phyloP scores from a whole-genome alignment of 2,797 vertebrate species.

The Myiotriccus ornatus region DNA sequence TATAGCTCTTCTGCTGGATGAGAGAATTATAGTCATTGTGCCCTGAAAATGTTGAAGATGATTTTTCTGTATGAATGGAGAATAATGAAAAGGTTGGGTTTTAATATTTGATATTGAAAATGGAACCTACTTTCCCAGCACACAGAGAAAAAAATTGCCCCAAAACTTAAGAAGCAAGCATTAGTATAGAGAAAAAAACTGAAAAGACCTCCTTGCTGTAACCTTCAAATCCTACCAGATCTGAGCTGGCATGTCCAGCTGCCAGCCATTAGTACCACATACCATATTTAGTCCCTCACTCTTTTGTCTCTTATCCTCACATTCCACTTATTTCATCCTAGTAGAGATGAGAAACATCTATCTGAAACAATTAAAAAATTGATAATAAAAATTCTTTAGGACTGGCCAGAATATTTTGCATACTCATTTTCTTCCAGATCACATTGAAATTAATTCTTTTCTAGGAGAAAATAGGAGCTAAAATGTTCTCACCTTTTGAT shows the following conservation, averaged over 20 bases:
- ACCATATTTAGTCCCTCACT: background rate
- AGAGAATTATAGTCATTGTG: background rate
- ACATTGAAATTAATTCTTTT: background rate
- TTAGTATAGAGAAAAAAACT: background rate
- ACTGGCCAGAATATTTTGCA: background rate
- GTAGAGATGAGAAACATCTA: background rate
- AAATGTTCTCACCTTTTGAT: background rate
- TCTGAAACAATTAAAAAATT: background rate
- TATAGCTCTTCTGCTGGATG: background rate
- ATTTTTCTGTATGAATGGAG: background rate
- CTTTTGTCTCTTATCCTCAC: background rate
- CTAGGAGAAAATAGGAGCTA: background rate
- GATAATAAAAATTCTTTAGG: background rate
- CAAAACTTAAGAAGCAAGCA: background rate
- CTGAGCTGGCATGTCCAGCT: background rate
- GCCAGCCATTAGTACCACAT: background rate
- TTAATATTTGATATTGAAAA: background rate
- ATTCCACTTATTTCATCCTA: background rate
- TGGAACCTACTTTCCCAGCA: background rate
- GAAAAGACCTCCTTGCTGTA: background rate
- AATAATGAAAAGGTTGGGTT: background rate
- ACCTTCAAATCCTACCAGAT: background rate
- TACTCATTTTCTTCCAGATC: background rate
- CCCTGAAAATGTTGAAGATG: background rate
- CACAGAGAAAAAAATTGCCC: background rate